Base-by-base conservation (phyloP, 1,140 invertebrate genomes). In the Heliothis subflexa region DNA sequence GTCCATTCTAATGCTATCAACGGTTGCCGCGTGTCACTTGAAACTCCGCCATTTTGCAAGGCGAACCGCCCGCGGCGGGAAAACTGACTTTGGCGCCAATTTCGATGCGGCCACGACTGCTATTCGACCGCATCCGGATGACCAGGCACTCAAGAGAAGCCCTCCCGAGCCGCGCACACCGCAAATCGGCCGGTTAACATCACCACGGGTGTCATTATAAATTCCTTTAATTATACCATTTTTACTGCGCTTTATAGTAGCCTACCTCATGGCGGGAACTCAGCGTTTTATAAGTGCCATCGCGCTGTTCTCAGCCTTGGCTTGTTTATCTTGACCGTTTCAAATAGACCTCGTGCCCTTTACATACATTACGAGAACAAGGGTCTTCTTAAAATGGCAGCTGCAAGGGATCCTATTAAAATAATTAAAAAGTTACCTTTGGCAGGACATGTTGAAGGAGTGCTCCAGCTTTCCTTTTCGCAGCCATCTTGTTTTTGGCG, bases 401-500 rank as follows among this genome's bases (percentile, higher is more conserved):
- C 13, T 28, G 47, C 11, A 70, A 28, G 50, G 33, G 33, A 25
- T 50, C n/a, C n/a, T 28, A 50, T 47, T 59, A 66, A 50, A 76
- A 66, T 66, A 80, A 74, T 80, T 80, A 84, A 90, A 89, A 82
- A 81, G 40, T 93, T 94, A 95, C 94, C 94, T 95, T 95, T 91
- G 94, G 94, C 84, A 95, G 90, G 78, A 95, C 94, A 85, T 95
- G 94, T 91, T 95, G 94, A 66, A 95, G 93, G 66, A 95, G 86
- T 71, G 94, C 94, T 61, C 94, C 94, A 80, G 94, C 94, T 91
- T 95, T 95, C 83, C 94, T 93, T 88, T 95, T 95, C 72, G 94
- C 94, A 74, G 94, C 94, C 94, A 95, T 95, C 87, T 93, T 93
- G 85, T 66, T 84, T 81, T 84, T 86, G 82, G 79, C 85, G 72